Evolutionary conservation across 1,140 invertebrate genomes (phyloP), one percentile per base, ranked within the genome.

Genomic region (Helicoverpa zea): DNA sequence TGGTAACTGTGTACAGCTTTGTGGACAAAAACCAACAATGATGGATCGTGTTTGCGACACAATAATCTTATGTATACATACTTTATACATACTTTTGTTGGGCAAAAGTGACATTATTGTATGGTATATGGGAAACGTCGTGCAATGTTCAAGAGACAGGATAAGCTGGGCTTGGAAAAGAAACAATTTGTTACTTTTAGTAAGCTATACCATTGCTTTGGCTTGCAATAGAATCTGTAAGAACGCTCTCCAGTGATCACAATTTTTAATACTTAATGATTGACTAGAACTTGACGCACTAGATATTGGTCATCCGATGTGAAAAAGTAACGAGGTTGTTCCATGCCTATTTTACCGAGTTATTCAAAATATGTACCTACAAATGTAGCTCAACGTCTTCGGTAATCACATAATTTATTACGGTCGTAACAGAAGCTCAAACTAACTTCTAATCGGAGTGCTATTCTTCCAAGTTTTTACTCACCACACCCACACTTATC

Each of bases 1-100:
- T 72, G 29, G 23, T 9, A 35, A 72, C 52, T 13, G 52, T 66
- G 35, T 72, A 54, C 51, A 72, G 68, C 52, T 72, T 72, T 56
- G 51, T 23, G 68, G 29, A 56, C 51, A 72, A 72, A 72, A 72
- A 72, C 68, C 68, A 72, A 72, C 68, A 72, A 72, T 72, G 68
- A 72, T 72, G 68, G 68, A 72, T 72, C 51, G 68, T 72, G 68
- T 56, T 72, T 56, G 52, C 68, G 51, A 72, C 68, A 56, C 29
- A 72, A 72, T 72, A 35, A 72, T 72, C 49, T 56, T 35, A 56
- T 72, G 52, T 56, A 72, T 52, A 52, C 66, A 29, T n/a, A 61
- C 58, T 61, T 23, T 23, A 23, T 23, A 23, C 23, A 23, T 64
- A 72, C 52, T 30, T 54, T 29, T 72, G 23, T 23, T 54, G 35